These are phyloP conservation scores for Patella ulyssiponensis DNA, from an alignment of 2,888 invertebrate genomes.

Conservation along the genomic window DNA sequence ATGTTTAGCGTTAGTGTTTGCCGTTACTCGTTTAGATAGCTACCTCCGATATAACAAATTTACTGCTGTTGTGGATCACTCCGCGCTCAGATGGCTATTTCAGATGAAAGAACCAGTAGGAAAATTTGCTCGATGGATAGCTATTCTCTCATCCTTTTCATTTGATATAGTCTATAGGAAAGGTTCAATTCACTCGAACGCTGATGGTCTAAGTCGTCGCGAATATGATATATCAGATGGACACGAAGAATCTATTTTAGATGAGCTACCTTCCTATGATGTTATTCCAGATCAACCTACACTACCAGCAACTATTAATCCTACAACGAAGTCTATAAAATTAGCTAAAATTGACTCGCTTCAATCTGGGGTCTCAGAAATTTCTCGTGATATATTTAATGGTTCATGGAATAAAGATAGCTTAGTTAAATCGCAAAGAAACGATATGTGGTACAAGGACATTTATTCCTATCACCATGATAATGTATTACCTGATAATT, in stretches of 20 bases:
- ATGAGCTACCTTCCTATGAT: not conserved
- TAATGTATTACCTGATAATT: not conserved
- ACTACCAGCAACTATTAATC: not conserved
- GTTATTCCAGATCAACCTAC: not conserved
- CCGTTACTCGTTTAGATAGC: conserved; percentile 18
- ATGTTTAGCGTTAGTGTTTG: conserved; percentile 24
- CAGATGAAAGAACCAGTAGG: conserved; percentile 9
- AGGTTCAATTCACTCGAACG: not conserved
- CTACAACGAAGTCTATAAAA: not conserved
- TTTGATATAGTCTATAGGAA: not conserved
- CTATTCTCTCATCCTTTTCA: not conserved
- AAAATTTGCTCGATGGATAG: not conserved
- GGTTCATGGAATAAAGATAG: not conserved
- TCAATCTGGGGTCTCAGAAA: not conserved
- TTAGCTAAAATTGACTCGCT: not conserved
- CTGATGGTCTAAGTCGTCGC: not conserved
- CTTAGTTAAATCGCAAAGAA: not conserved
- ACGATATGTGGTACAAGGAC: not conserved
- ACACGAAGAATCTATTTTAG: not conserved
- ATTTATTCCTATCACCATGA: not conserved
- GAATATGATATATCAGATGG: not conserved
- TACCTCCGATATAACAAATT: conserved; percentile 16
- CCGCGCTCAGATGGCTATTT: conserved; percentile 22
- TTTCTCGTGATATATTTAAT: not conserved
- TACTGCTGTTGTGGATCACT: conserved; percentile 13